Percentiles rank a stretch among this genome's conserved stretches.
These are phyloP conservation scores for Spea multiplicata DNA, from an alignment of 2,113 vertebrate species.

Conservation along the genomic window DNA sequence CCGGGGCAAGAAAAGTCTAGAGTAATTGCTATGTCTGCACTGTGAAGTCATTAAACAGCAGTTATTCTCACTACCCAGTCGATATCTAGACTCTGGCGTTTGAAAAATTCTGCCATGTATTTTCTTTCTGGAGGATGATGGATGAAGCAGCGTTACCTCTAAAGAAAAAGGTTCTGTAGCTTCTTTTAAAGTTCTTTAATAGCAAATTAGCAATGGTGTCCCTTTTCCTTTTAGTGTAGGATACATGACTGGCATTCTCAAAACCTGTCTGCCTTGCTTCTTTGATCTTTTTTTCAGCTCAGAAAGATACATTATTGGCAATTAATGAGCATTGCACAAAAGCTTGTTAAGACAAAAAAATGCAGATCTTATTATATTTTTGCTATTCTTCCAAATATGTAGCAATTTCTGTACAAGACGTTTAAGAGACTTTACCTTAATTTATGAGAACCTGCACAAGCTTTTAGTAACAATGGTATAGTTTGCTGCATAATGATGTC, in stretches of 20 bases:
- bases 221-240: neutral
- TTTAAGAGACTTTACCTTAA: too few species aligned
- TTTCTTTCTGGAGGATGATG: constrained; percentile 33
- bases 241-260: neutral
- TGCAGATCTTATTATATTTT: neutral
- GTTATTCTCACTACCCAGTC: constrained; percentile 35
- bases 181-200: constrained; percentile 30
- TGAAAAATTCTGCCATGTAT: constrained; percentile 29
- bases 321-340: constrained; percentile 2
- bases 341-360: neutral
- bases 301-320: neutral
- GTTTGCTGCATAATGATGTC: too few species aligned
- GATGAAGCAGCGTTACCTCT: constrained; percentile 25
- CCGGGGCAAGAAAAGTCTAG: constrained; percentile 17
- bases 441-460: too few species aligned
- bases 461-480: too few species aligned
- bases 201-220: constrained; percentile 16
- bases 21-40: constrained; percentile 29
- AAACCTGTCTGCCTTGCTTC: constrained; percentile 5
- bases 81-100: constrained; percentile 38
- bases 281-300: constrained; percentile 3
- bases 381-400: neutral
- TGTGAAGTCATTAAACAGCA: constrained; percentile 40
- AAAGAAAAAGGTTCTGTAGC: constrained; percentile 25
- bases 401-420: too few species aligned